Base-by-base conservation (phyloP, 2,113 vertebrate species). In the Mus pahari region DNA sequence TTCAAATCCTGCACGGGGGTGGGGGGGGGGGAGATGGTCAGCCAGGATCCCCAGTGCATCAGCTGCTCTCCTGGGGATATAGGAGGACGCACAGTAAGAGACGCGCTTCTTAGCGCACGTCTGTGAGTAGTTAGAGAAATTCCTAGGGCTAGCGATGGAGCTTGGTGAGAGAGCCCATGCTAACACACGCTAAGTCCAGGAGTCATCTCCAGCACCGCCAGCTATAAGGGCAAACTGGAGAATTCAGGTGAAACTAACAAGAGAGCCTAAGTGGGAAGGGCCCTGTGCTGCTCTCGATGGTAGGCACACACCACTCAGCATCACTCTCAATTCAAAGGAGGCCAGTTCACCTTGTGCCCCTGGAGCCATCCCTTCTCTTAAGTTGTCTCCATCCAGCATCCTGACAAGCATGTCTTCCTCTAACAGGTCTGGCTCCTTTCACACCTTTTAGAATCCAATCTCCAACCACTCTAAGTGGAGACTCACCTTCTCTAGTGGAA, bases 11-110 rank as follows among this genome's bases (percentile, higher is more conserved):
- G 9, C 68, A 90, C 71, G 26, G 77, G 83, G 55, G 83, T 26
- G 62, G 68, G 39, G 5, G 26, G 77, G 83, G 55, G 83, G 26
- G 62, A 71, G 39, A 7, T 66, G 75, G 91, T 79, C 95, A 82
- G 70, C 96, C 58, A 79, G 48, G 86, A 96, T 89, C 90, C 96
- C 95, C 16, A 92, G 19, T 92, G 58, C 87, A 91, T 94, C 90
- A 48, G 81, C 58, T 94, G 66, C 70, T 96, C 79, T 10, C 42
- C 48, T 13, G 4, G 8, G 39, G 16, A 36, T 4, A 71, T 4
- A 71, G 48, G 39, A 62, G n/a, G 42, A 62, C n/a, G n/a, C n/a
- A n/a, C 83, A 70, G 50, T 28, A 53, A 42, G 16, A 42, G 16
- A 28, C 50, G 66, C 19, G n/a, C 39, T 36, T 50, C 19, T 20